Evolutionary conservation across 2,113 vertebrate species (phyloP).

Genomic region (Protobothrops flavoviridis): DNA sequence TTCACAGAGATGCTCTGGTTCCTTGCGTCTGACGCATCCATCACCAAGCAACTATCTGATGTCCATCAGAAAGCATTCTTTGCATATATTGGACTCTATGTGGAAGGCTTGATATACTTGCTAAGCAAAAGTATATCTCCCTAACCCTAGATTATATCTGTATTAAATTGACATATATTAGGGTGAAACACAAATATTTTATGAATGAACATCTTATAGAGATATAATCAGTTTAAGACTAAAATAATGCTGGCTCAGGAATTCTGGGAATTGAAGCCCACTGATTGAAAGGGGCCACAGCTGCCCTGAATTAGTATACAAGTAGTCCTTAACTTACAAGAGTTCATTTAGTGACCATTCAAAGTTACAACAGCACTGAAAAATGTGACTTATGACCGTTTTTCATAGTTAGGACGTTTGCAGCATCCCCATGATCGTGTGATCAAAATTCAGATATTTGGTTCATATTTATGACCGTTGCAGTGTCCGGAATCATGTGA

Average conservation of each 20-base stretch:
- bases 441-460: neutral
- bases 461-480: neutral
- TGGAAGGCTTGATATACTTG: neutral
- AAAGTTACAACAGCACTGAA: neutral
- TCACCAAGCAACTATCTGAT: neutral
- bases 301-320: neutral
- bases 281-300: neutral
- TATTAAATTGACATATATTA: neutral
- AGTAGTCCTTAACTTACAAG: neutral
- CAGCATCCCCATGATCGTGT: neutral
- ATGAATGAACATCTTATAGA: neutral
- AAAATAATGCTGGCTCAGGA: neutral
- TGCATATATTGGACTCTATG: neutral
- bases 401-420: neutral
- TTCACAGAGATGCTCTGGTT: neutral
- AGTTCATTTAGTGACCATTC: neutral
- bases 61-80: neutral
- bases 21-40: neutral
- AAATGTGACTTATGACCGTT: neutral
- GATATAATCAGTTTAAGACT: too few relatives aligned
- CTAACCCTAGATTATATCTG: neutral
- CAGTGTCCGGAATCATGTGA: neutral
- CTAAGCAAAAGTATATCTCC: neutral
- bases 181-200: neutral
- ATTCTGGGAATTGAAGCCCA: neutral